Evolutionary conservation across 2,113 vertebrate species (phyloP).

Genomic region (Carollia perspicillata): DNA sequence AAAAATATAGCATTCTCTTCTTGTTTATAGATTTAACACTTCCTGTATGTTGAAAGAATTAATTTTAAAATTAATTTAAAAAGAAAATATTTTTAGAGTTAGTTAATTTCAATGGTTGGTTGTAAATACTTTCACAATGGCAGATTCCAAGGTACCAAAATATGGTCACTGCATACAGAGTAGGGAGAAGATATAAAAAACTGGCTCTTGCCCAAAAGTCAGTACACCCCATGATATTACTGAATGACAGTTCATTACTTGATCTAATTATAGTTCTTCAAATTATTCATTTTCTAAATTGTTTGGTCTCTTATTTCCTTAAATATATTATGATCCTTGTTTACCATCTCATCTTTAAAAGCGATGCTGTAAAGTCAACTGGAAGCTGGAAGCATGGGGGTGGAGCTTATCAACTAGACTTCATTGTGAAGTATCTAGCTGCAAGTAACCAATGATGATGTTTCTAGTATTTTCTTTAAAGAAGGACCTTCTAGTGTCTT

Average conservation of each 20-base stretch:
- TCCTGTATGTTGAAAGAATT: neutral
- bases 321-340: neutral
- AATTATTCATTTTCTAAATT: neutral
- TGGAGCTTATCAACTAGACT: neutral
- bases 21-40: neutral
- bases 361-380: neutral
- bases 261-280: neutral
- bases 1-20: neutral
- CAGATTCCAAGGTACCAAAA: neutral
- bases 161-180: neutral
- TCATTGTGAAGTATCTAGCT: neutral
- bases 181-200: neutral
- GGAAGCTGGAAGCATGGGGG: neutral
- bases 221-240: neutral
- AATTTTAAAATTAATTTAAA: neutral
- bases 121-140: neutral
- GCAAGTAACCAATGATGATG: neutral
- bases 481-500: neutral
- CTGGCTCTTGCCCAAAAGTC: neutral
- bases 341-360: neutral
- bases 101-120: neutral
- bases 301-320: neutral
- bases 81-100: neutral
- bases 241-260: neutral
- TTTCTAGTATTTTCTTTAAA: neutral